phyloP scores from a whole-genome alignment of 2,888 invertebrate genomes.

The Galerucella nymphaeae region DNA sequence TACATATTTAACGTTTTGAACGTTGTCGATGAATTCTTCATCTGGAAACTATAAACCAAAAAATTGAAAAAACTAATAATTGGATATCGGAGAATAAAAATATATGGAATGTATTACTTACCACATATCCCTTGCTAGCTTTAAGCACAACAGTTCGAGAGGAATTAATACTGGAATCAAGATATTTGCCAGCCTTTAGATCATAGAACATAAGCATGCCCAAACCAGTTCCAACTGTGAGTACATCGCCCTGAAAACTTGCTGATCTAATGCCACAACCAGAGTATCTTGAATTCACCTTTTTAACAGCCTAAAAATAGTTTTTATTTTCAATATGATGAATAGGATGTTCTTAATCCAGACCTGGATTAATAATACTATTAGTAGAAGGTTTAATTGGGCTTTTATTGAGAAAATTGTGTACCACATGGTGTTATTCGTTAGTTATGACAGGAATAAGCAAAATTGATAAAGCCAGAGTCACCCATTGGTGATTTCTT shows the following conservation, averaged over 20 bases:
- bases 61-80: background rate
- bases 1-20: conserved; percentile 87
- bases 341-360: background rate
- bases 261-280: conserved; percentile 94
- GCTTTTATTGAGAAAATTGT: too few relatives aligned
- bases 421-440: too few relatives aligned
- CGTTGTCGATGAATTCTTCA: conserved; percentile 86
- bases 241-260: conserved; percentile 87
- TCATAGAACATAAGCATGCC: conserved; percentile 96
- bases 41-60: conserved; percentile 75
- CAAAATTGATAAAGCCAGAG: too few relatives aligned
- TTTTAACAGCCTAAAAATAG: conserved; percentile 73
- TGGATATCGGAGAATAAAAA: background rate
- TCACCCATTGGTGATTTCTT: too few relatives aligned
- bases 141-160: conserved; percentile 88
- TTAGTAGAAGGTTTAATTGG: too few relatives aligned
- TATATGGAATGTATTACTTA: conserved; percentile 70
- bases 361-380: too few relatives aligned
- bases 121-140: conserved; percentile 90
- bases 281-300: conserved; percentile 86
- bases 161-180: conserved; percentile 90
- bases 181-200: conserved; percentile 88
- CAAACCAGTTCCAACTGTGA: conserved; percentile 93
- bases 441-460: too few relatives aligned
- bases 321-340: conserved; percentile 13